Percentiles rank a stretch among this genome's conserved stretches.
Conservation (phyloP, 2,888 invertebrate genomes). For the Pristionchus arcanus region DNA sequence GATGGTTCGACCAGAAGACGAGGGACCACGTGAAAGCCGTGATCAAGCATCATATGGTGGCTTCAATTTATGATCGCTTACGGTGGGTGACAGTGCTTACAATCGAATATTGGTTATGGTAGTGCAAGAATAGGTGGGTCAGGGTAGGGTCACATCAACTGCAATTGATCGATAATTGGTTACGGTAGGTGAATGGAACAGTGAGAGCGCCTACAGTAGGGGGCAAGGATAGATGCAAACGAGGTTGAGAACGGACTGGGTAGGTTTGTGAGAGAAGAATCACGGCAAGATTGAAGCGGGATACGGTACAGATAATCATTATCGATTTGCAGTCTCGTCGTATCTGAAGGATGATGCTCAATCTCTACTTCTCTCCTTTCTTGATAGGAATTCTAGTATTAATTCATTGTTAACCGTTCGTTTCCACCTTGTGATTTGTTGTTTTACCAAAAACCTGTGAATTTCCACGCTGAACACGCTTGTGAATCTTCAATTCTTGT, state of each 20-base stretch:
- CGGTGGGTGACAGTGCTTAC: neutral
- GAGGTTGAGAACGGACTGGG: no score
- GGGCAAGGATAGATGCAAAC: no score
- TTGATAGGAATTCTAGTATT: neutral
- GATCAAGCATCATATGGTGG: conserved; percentile 24
- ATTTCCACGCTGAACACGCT: conserved; percentile 11
- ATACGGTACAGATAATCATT: neutral
- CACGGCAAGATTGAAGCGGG: neutral
- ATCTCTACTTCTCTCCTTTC: neutral
- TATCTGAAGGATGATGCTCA: neutral
- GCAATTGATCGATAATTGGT: neutral
- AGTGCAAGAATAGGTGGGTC: neutral
- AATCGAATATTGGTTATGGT: neutral
- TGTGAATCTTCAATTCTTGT: neutral
- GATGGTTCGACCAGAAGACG: conserved; percentile 52
- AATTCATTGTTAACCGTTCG: neutral
- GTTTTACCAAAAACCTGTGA: conserved; percentile 17
- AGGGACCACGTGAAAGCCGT: neutral
- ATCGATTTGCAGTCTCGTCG: conserved; percentile 23
- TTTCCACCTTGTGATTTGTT: conserved; percentile 1
- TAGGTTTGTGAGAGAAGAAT: neutral
- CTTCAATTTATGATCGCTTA: neutral
- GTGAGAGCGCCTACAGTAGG: no score
- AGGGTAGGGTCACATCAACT: neutral
- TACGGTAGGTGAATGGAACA: neutral